A percentile compares a stretch with the other conserved stretches of the same genome.
These are phyloP conservation scores for Scartelaos histophorus DNA, from an alignment of 2,113 vertebrate genomes.

Conservation along the genomic window DNA sequence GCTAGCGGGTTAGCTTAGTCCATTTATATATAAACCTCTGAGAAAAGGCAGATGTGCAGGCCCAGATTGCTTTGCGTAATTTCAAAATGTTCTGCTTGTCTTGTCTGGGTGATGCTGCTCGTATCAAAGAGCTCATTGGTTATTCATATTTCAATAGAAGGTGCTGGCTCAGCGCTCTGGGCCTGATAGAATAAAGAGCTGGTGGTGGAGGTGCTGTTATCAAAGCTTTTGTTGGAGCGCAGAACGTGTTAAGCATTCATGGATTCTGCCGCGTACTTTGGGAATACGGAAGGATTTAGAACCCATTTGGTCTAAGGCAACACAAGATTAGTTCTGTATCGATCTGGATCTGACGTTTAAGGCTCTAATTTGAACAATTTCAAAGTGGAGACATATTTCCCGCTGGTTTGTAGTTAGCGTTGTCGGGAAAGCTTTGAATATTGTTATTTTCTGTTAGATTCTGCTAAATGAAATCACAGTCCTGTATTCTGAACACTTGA, in stretches of 20 bases:
- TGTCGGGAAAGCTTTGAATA: too few species aligned
- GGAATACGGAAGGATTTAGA: constrained; percentile 60
- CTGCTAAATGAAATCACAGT: too few species aligned
- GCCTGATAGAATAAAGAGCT: constrained; percentile 32
- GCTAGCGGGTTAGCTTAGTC: too few species aligned
- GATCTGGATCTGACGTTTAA: constrained; percentile 59
- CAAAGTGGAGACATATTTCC: constrained; percentile 25
- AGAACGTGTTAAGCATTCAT: constrained; percentile 61
- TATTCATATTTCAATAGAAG: constrained; percentile 62
- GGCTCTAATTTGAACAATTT: constrained; percentile 45
- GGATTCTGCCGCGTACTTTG: constrained; percentile 54
- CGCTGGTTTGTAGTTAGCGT: constrained; percentile 20
- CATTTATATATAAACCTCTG: too few species aligned
- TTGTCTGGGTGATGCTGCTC: constrained; percentile 13
- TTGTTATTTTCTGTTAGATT: too few species aligned
- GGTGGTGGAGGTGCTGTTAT: constrained; percentile 31
- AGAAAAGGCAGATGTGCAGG: too few species aligned
- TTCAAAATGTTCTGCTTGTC: background rate
- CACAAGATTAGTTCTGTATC: constrained; percentile 51
- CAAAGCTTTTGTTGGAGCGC: constrained; percentile 58
- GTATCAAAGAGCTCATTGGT: constrained; percentile 57
- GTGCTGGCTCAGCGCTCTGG: constrained; percentile 61
- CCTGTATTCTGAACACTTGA: too few species aligned
- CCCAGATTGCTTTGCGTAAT: too few species aligned
- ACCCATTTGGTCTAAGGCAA: constrained; percentile 57